Percentiles rank a stretch among this genome's conserved stretches.
Evolutionary conservation across 2,888 invertebrate genomes (phyloP).

Genomic region (Drosophila infuscata): DNA sequence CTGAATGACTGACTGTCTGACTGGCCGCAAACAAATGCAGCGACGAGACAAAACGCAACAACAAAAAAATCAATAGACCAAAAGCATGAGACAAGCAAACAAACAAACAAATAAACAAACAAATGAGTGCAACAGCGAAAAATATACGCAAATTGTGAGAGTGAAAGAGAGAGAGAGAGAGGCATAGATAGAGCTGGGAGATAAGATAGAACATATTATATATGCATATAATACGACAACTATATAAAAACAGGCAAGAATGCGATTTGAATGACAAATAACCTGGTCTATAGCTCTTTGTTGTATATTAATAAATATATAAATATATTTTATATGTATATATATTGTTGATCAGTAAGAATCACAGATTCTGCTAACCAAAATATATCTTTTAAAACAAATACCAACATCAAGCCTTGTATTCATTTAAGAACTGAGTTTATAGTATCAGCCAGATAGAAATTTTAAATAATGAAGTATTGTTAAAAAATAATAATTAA

Average conservation of each 20-base stretch:
- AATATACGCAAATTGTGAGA: slow-evolving; percentile 49
- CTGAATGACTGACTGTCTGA: slow-evolving; percentile 43
- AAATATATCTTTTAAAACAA: neutral
- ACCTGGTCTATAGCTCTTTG: neutral
- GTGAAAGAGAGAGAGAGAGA: no score
- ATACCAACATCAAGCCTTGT: rapidly evolving
- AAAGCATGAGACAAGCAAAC: slow-evolving; percentile 45
- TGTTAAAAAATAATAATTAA: neutral
- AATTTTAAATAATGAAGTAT: neutral
- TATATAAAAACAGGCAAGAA: neutral
- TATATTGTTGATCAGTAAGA: neutral
- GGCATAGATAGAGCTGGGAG: slow-evolving; percentile 22
- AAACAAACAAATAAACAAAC: slow-evolving; percentile 35
- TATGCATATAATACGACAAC: slow-evolving; percentile 13
- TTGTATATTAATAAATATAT: neutral
- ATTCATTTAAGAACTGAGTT: neutral
- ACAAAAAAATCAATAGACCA: slow-evolving; percentile 72
- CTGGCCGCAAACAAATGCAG: slow-evolving; percentile 67
- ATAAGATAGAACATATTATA: slow-evolving; percentile 2
- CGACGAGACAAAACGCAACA: slow-evolving; percentile 53
- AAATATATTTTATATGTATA: neutral
- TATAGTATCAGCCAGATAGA: rapidly evolving
- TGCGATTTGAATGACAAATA: neutral
- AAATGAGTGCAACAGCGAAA: slow-evolving; percentile 42
- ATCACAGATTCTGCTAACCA: neutral